Evolutionary conservation across 2,888 invertebrate genomes (phyloP), one percentile per base, ranked within the genome.

Genomic region (Philhelius pedissequus): DNA sequence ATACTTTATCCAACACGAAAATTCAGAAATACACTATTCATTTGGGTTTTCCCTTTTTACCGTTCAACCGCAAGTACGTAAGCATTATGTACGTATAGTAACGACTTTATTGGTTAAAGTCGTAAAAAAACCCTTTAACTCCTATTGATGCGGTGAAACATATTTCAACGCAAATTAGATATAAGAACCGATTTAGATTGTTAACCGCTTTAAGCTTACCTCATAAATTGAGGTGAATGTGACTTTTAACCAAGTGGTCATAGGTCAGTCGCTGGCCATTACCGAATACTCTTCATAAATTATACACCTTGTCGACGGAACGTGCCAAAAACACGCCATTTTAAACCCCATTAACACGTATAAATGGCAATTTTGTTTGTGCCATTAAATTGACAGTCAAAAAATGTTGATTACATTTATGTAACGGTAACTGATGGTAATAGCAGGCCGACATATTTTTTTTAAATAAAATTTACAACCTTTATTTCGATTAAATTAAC

Each of bases 281-380:
- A 4, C 2, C 6, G 40, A 25, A 27, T 25, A 40, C 43, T 43
- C 27, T 30, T 25, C 62, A 43, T 62, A 62, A 62, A 62, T 20
- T 40, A 62, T 62, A n/a, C 15, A 20, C 15, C 43, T 43, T 45
- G 64, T 48, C 32, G 32, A 40, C 48, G 32, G 15, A 54, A 52
- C 38, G 27, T 40, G 35, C 62, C 54, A 58, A 45, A 40, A 60
- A 64, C 62, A 78, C 40, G 73, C 73, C 50, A 78, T 83, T 83
- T 83, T 70, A 75, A 83, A 74, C 38, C 74, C 79, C 74, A 83
- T 83, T 83, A 83, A 79, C 83, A 83, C 79, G 83, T 79, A 58
- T 79, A 75, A 79, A 54, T 64, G 62, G 79, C 74, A 58, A 40
- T 50, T 78, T 79, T n/a, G n/a, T 62, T 64, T 74, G 78, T 60